Evolutionary conservation across 2,113 vertebrate species (phyloP), one percentile per base, ranked within the genome.

Genomic region (Nycticorax nycticorax): DNA sequence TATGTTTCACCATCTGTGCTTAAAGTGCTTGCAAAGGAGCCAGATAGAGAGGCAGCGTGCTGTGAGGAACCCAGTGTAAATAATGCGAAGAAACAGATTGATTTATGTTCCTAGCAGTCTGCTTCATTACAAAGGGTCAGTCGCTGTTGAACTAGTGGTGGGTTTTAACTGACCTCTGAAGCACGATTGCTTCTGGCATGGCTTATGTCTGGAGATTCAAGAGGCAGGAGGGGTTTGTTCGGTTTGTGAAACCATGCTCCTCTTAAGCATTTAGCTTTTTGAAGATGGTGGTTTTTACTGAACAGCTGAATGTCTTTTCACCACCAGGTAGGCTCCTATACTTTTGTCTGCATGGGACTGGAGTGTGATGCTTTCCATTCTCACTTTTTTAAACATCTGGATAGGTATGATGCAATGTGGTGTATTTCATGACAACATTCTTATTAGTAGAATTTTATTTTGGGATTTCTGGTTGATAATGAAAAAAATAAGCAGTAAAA

Each of bases 261-360:
- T 39, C 4, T 57, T 77, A 57, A 80, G 17, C 15, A 30, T 76
- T 76, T 77, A 66, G 14, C 41, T 48, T 83, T 32, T 9, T 47
- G 47, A 81, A 41, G 7, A 8, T 47, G 8, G 37, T 23, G 39
- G 8, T 50, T 87, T 83, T 74, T 75, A 67, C 35, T 52, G 78
- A 71, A 39, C 11, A 43, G 3, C 3, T 67, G 7, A 60, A 14
- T 76, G 14, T 73, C 17, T 90, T 48, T 77, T 81, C 24, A 41
- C 1, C 1, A 8, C 39, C 18, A 47, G 10, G 20, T 41, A 75
- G 32, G 23, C 21, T 66, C 22, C 17, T 62, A 0, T 76, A 23
- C 5, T 53, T 92, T 13, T 33, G 12, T 37, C 15, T 72, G 16
- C 10, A 7, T 45, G 50, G 28, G 3, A 59, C 60, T 89, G 69